Conservation (phyloP, 1,140 invertebrate species). For the Cotesia glomerata region DNA sequence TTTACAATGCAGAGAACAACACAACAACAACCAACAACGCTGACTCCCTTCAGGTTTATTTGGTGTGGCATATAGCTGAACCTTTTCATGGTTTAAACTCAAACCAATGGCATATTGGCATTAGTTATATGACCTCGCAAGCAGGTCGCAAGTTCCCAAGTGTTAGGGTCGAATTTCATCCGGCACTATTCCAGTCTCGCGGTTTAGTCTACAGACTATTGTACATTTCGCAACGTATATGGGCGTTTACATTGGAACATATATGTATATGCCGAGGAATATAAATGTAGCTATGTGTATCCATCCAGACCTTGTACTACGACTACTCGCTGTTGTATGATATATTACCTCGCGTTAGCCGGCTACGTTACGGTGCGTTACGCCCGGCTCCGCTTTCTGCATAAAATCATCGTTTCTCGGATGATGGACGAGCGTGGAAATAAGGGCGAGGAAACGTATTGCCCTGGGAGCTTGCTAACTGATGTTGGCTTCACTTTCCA, state of each 20-base stretch:
- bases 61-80: not conserved
- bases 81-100: not conserved
- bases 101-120: not conserved
- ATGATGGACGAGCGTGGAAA: conserved; percentile 47
- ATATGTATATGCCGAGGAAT: not conserved
- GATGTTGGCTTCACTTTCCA: not conserved
- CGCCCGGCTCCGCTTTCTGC: conserved; percentile 43
- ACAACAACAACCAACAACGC: not conserved
- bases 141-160: conserved; percentile 15
- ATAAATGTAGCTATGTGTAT: not conserved
- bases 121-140: conserved; percentile 11
- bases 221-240: not conserved
- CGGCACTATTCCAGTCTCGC: not conserved
- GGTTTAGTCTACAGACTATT: not conserved
- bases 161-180: conserved; percentile 14
- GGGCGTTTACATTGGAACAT: not conserved
- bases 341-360: conserved; percentile 19
- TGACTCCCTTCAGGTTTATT: conserved; percentile 3
- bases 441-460: conserved; percentile 37
- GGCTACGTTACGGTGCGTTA: conserved; percentile 40
- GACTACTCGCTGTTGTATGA: not conserved
- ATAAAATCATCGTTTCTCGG: conserved; percentile 57
- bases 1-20: not conserved
- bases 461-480: conserved; percentile 9
- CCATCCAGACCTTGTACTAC: not conserved